These are phyloP conservation scores for Chrysomela aeneicollis DNA, from an alignment of 2,888 invertebrate genomes.

Conservation along the genomic window DNA sequence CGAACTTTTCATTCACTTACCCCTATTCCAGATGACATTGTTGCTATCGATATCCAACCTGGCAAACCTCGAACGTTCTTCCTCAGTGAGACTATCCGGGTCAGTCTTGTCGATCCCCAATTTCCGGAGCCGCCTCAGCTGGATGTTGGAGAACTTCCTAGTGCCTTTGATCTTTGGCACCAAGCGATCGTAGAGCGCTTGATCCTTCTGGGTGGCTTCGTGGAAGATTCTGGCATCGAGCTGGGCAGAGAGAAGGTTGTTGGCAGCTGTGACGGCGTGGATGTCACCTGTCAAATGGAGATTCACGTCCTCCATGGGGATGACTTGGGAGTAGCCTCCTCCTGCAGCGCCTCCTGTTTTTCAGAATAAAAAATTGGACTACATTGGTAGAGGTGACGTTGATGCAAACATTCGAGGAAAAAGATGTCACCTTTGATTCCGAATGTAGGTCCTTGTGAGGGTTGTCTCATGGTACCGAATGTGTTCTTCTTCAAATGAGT, in stretches of 20 bases:
- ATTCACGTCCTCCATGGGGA: constrained; percentile 99
- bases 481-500: constrained; percentile 86
- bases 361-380: not conserved
- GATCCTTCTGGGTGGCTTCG: constrained; percentile 90
- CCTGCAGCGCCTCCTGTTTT: constrained; percentile 90
- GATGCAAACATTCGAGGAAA: not conserved
- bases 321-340: constrained; percentile 95
- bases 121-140: constrained; percentile 74
- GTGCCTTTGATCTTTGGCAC: constrained; percentile 85
- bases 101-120: constrained; percentile 87
- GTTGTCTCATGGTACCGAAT: constrained; percentile 94
- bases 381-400: no score
- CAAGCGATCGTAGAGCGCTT: constrained; percentile 84
- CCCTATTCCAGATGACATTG: constrained; percentile 94
- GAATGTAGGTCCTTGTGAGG: constrained; percentile 98
- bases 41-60: constrained; percentile 89
- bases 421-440: constrained; percentile 80
- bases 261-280: constrained; percentile 97
- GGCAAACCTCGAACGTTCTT: constrained; percentile 82
- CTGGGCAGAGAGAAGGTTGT: constrained; percentile 97
- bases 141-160: constrained; percentile 86
- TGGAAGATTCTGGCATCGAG: constrained; percentile 97
- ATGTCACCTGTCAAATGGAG: constrained; percentile 97
- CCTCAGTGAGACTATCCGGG: constrained; percentile 78
- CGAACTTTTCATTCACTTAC: constrained; percentile 60